A percentile compares a stretch with the other conserved stretches of the same genome.
phyloP scores from a whole-genome alignment of 2,113 vertebrate genomes.

The Leucosticte australis region DNA sequence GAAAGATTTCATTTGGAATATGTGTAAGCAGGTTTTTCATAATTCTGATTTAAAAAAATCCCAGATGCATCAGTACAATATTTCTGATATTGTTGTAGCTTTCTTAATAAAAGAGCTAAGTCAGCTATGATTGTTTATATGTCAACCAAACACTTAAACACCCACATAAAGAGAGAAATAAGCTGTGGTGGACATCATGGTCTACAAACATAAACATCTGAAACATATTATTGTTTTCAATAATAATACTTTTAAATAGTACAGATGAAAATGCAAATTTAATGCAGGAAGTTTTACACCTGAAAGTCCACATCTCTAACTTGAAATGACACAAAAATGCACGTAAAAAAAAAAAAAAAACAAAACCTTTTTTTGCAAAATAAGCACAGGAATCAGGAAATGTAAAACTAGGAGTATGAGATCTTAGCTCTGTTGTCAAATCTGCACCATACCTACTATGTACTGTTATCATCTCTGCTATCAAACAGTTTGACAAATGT shows the following conservation, averaged over 20 bases:
- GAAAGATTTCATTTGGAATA: neutral
- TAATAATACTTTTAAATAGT: neutral
- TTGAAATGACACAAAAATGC: neutral
- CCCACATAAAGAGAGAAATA: neutral
- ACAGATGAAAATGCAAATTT: neutral
- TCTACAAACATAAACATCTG: neutral
- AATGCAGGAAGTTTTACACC: neutral
- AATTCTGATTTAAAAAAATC: neutral
- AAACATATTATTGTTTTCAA: neutral
- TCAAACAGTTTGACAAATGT: neutral
- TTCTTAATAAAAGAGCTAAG: neutral
- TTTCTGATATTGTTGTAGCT: neutral
- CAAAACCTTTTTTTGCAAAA: neutral
- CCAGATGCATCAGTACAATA: neutral
- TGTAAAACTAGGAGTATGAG: neutral
- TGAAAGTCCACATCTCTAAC: neutral
- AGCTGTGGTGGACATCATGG: fast-evolving
- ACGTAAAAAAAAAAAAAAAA: fast-evolving
- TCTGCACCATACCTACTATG: fast-evolving
- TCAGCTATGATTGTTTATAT: neutral
- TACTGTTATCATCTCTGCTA: neutral
- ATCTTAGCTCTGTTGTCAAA: neutral
- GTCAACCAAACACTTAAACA: neutral
- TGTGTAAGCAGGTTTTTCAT: neutral
- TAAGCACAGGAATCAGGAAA: neutral